Conservation (phyloP, 2,888 invertebrate genomes). For the Agrilus biguttatus region DNA sequence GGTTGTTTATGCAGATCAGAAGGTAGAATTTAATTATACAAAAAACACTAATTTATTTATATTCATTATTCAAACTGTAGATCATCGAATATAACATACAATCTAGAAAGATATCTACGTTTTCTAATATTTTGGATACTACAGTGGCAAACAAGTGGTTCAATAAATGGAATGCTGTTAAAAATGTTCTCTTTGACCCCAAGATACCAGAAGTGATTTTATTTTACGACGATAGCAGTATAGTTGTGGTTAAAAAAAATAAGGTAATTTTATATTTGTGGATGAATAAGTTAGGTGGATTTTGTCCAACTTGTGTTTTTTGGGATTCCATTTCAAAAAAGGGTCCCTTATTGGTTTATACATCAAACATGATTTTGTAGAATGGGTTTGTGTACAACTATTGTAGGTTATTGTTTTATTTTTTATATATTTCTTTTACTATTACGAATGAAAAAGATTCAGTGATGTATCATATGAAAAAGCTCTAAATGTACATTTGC, state of each 20-base stretch:
- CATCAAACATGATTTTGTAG: no score
- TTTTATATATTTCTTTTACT: no score
- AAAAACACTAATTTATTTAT: background rate
- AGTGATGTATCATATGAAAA: no score
- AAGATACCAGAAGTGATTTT: slow-evolving; percentile 48
- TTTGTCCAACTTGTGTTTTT: no score
- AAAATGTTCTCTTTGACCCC: slow-evolving; percentile 48
- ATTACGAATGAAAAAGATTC: no score
- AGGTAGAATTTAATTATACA: slow-evolving; percentile 34
- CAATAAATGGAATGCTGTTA: slow-evolving; percentile 41
- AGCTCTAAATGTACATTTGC: no score
- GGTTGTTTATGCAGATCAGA: slow-evolving; percentile 65
- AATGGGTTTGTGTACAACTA: no score
- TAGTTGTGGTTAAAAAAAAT: slow-evolving; percentile 45
- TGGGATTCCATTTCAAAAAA: no score
- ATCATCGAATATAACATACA: slow-evolving; percentile 62
- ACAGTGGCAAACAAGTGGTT: slow-evolving; percentile 43
- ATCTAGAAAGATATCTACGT: slow-evolving; percentile 45
- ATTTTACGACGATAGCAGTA: slow-evolving; percentile 55
- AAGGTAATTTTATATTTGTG: slow-evolving; percentile 27
- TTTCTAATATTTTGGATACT: slow-evolving; percentile 41
- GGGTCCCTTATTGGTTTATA: no score
- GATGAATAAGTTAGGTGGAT: no score
- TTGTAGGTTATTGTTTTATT: no score
- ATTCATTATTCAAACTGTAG: slow-evolving; percentile 29